Percentiles rank a stretch among this genome's conserved stretches.
Evolutionary conservation across 2,797 vertebrate species (phyloP).

Genomic region (Iguana delicatissima): DNA sequence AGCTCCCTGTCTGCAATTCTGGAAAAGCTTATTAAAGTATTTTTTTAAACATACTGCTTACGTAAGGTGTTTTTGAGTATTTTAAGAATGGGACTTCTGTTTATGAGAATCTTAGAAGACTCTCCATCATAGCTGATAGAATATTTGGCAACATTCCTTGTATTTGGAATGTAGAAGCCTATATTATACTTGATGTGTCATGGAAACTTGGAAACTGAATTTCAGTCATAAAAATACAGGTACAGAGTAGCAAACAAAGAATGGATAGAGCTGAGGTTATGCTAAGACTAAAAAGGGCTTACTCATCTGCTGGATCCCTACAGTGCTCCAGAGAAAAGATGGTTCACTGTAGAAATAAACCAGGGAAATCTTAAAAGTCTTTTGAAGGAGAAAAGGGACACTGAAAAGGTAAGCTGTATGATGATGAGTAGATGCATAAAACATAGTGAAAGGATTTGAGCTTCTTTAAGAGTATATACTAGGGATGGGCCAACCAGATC

Average conservation of each 20-base stretch:
- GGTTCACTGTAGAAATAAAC: not conserved
- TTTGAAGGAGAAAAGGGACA: not conserved
- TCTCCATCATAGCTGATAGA: not conserved
- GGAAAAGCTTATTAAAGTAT: slow-evolving; percentile 84
- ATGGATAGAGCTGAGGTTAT: not conserved
- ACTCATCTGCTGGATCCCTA: not conserved
- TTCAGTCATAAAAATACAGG: not conserved
- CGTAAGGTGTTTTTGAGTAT: slow-evolving; percentile 43
- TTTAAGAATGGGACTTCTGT: slow-evolving; percentile 32
- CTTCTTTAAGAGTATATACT: too few species aligned
- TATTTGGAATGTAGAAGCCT: not conserved
- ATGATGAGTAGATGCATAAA: not conserved
- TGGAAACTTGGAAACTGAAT: slow-evolving; percentile 6
- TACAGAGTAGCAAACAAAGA: not conserved
- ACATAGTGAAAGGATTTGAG: not conserved
- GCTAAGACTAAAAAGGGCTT: not conserved
- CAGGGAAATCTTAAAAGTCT: not conserved
- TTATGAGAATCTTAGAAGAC: not conserved
- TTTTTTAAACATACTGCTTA: slow-evolving; percentile 75
- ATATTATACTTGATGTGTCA: not conserved
- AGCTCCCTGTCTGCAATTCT: slow-evolving; percentile 75
- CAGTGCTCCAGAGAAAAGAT: not conserved
- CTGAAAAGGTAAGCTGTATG: not conserved
- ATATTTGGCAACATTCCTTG: not conserved
- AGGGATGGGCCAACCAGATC: too few species aligned